Evolutionary conservation across 2,797 vertebrate genomes (phyloP).

Genomic region (Ptychadena robeensis): DNA sequence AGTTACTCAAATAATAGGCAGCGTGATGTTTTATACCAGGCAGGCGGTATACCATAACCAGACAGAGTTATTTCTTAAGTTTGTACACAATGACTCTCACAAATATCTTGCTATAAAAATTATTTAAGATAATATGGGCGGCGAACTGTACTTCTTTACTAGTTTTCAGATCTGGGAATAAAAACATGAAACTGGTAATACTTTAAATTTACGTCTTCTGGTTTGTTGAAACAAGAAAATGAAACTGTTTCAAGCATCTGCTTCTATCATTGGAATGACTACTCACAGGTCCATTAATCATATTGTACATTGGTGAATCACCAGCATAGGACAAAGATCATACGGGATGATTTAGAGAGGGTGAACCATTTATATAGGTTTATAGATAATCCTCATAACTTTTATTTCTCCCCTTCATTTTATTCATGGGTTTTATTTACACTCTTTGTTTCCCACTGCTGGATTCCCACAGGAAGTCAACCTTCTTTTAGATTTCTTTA

Average conservation of each 20-base stretch:
- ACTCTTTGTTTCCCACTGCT: neutral
- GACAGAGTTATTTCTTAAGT: neutral
- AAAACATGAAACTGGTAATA: neutral
- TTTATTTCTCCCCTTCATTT: too few species aligned
- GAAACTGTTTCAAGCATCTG: constrained; percentile 32
- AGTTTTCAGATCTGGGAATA: neutral
- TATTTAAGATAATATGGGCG: neutral
- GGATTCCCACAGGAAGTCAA: neutral
- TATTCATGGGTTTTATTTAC: neutral
- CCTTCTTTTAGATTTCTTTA: neutral
- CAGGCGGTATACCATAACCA: too few species aligned
- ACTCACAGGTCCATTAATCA: neutral
- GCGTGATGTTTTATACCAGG: too few species aligned
- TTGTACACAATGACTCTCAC: neutral
- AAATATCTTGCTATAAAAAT: neutral
- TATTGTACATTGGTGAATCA: constrained; percentile 16
- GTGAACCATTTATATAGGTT: neutral
- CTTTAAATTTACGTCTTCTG: neutral
- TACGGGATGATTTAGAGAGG: neutral
- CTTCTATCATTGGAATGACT: constrained; percentile 2
- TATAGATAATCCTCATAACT: neutral
- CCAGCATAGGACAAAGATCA: neutral
- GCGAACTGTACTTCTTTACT: neutral
- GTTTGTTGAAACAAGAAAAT: neutral
- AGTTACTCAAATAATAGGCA: too few species aligned